Conservation (phyloP, 1,140 invertebrate species). For the Subanguina moxae region DNA sequence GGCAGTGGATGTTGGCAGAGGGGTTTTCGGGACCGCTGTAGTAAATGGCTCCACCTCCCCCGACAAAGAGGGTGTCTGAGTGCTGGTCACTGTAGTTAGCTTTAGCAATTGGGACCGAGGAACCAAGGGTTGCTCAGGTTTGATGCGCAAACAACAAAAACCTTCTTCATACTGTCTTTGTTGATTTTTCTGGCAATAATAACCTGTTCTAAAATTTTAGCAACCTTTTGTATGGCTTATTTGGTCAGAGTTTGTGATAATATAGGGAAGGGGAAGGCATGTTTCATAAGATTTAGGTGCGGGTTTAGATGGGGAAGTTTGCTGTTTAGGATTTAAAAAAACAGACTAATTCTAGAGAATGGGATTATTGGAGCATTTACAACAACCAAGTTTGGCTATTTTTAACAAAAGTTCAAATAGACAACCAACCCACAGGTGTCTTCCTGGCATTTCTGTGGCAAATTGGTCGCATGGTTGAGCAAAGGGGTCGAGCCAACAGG, state of each 20-base stretch:
- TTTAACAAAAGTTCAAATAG: neutral
- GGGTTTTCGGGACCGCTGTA: neutral
- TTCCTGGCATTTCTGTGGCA: constrained; percentile 9
- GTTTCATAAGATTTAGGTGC: no score
- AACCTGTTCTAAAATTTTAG: no score
- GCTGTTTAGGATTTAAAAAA: no score
- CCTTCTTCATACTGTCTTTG: no score
- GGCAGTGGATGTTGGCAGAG: neutral
- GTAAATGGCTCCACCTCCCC: neutral
- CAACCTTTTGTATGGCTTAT: neutral
- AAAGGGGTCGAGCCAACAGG: neutral
- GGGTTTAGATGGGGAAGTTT: no score
- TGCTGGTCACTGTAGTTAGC: constrained; percentile 4
- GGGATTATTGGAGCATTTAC: no score
- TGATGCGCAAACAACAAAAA: no score
- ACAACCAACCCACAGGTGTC: constrained; percentile 8
- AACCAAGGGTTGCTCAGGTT: no score
- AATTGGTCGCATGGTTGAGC: constrained; percentile 10
- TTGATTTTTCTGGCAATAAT: no score
- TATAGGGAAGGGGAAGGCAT: no score
- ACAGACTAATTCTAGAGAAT: no score
- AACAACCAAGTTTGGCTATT: neutral
- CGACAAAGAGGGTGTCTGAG: neutral
- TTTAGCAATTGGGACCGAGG: neutral
- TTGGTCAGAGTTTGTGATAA: no score